phyloP scores from a whole-genome alignment of 2,113 vertebrate genomes.

The Neoarius graeffei region DNA sequence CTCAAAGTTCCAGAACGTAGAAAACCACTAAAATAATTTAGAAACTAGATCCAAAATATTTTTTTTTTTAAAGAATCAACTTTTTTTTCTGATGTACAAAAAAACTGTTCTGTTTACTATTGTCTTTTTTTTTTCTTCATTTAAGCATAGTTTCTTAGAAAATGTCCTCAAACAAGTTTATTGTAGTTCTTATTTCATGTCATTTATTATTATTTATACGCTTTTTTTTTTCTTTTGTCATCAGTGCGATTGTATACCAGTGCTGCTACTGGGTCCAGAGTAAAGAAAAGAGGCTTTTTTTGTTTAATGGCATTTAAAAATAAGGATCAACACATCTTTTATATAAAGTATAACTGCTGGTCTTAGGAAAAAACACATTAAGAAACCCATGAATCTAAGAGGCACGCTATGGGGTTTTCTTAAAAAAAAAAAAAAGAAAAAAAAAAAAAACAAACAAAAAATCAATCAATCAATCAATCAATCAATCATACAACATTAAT shows the following conservation, averaged over 20 bases:
- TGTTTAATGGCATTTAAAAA: slow-evolving; percentile 92
- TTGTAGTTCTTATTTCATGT: slow-evolving; percentile 76
- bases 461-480: slow-evolving; percentile 43
- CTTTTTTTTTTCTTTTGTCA: slow-evolving; percentile 62
- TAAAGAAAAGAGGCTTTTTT: slow-evolving; percentile 88
- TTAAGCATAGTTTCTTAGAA: slow-evolving; percentile 77
- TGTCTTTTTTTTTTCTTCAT: slow-evolving; percentile 58
- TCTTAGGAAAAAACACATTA: slow-evolving; percentile 88
- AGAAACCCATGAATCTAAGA: slow-evolving; percentile 99
- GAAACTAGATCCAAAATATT: slow-evolving; percentile 98
- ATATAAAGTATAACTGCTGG: slow-evolving; percentile 99
- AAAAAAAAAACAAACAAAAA: too few relatives aligned
- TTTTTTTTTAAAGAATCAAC: slow-evolving; percentile 94
- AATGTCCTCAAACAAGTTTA: slow-evolving; percentile 84
- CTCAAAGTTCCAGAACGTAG: slow-evolving; percentile 84
- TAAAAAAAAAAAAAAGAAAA: slow-evolving; percentile 65
- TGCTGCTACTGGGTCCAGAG: slow-evolving; percentile 95
- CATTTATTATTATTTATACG: slow-evolving; percentile 68
- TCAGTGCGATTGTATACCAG: slow-evolving; percentile 99
- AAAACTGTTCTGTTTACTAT: slow-evolving; percentile 82
- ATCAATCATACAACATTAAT: slow-evolving; percentile 57
- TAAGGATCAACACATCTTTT: slow-evolving; percentile 88
- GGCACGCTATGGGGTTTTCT: slow-evolving; percentile 94
- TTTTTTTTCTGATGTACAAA: slow-evolving; percentile 86
- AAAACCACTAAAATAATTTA: slow-evolving; percentile 99